Evolutionary conservation across 2,113 vertebrate genomes (phyloP).

Genomic region (Tupaia tana): DNA sequence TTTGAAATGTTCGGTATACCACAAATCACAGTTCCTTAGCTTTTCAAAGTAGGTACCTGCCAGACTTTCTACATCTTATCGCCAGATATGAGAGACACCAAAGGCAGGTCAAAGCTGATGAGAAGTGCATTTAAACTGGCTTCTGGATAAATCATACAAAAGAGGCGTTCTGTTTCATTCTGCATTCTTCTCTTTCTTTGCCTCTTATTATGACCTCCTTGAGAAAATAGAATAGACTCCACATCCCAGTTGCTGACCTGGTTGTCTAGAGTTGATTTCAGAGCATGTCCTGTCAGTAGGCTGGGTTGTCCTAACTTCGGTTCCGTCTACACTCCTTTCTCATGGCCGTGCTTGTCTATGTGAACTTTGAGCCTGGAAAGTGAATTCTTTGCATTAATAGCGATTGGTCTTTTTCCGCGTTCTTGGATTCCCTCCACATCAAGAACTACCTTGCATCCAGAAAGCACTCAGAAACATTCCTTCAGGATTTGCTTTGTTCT

Average conservation of each 20-base stretch:
- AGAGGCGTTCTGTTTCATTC: not conserved
- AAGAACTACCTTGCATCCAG: not conserved
- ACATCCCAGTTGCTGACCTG: not conserved
- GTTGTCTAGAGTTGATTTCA: no score
- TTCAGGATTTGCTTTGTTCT: slow-evolving; percentile 34
- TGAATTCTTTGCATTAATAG: not conserved
- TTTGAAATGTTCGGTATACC: not conserved
- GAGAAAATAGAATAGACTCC: not conserved
- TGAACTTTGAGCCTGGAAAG: not conserved
- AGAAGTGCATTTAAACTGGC: not conserved
- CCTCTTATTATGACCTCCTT: not conserved
- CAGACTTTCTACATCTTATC: not conserved
- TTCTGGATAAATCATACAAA: not conserved
- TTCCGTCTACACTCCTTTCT: not conserved
- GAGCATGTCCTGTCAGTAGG: not conserved
- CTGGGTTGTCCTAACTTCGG: fast-evolving
- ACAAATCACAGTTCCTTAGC: not conserved
- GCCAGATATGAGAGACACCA: not conserved
- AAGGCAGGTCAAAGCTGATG: not conserved
- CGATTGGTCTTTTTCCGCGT: not conserved
- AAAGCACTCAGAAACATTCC: not conserved
- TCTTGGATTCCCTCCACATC: not conserved
- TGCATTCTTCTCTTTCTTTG: not conserved
- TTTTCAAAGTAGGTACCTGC: not conserved
- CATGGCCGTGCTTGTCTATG: not conserved